Conservation (phyloP, 64 coral and sea anemone species). For the Dendronephthya gigantea region DNA sequence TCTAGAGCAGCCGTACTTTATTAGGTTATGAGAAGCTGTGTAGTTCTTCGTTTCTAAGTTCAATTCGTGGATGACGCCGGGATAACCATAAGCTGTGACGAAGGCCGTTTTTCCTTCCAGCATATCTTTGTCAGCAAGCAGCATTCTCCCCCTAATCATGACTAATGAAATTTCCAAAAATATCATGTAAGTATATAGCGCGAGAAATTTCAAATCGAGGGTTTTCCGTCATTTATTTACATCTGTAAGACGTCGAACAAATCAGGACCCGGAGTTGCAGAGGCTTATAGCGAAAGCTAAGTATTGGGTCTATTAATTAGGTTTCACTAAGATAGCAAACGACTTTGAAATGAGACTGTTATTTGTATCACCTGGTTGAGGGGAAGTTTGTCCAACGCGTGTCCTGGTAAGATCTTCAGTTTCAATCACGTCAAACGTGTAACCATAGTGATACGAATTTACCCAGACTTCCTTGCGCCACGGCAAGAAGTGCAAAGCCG, state of each 20-base stretch:
- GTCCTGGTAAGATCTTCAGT: background rate
- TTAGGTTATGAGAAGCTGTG: conserved; percentile 18
- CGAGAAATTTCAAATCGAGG: no score
- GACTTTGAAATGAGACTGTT: no score
- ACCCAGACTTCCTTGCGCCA: conserved; percentile 47
- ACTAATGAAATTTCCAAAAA: background rate
- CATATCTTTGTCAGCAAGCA: conserved; percentile 6
- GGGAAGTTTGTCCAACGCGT: conserved; percentile 22
- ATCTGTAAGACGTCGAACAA: no score
- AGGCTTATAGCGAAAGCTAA: no score
- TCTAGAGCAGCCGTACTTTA: conserved; percentile 11
- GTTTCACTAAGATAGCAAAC: no score
- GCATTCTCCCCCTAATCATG: conserved; percentile 22
- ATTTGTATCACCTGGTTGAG: conserved; percentile 13
- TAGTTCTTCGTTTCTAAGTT: conserved; percentile 18
- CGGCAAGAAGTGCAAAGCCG: conserved; percentile 5
- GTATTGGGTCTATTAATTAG: no score
- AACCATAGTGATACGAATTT: background rate
- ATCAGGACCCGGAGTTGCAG: no score
- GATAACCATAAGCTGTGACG: conserved; percentile 21
- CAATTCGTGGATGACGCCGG: conserved; percentile 23
- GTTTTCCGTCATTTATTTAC: no score
- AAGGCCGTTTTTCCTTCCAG: conserved; percentile 21
- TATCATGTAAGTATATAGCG: no score
- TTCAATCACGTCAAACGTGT: conserved; percentile 42